These are phyloP conservation scores for Myripristis murdjan DNA, from an alignment of 2,797 vertebrate genomes.

Conservation along the genomic window DNA sequence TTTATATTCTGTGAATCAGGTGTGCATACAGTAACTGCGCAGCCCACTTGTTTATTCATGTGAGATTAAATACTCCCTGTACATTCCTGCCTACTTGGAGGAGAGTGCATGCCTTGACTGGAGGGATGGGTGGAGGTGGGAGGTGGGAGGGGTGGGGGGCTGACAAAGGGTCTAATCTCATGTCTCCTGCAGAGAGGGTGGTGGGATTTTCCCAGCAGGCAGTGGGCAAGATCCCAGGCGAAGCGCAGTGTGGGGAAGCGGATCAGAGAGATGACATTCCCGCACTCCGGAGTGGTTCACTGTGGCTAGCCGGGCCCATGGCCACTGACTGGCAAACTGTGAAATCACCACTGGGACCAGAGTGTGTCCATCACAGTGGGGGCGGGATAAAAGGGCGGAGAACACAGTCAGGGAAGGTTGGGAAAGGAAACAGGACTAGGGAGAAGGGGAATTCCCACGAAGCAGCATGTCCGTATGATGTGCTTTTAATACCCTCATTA, in stretches of 20 bases:
- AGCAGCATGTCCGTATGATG: constrained; percentile 51
- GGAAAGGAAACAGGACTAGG: constrained; percentile 2
- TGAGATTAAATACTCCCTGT: constrained; percentile 43
- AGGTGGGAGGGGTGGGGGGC: neutral
- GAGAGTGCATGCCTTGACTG: constrained; percentile 35
- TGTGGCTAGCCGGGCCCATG: constrained; percentile 52
- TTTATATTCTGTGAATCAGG: constrained; percentile 53
- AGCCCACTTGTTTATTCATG: constrained; percentile 49
- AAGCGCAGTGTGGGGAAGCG: constrained; percentile 54
- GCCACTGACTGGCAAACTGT: constrained; percentile 63
- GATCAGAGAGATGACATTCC: constrained; percentile 81
- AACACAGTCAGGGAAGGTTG: constrained; percentile 27
- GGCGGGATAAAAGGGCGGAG: constrained; percentile 49
- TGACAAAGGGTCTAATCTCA: constrained; percentile 66
- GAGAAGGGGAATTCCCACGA: constrained; percentile 38
- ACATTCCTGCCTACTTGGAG: constrained; percentile 37
- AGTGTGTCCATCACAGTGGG: constrained; percentile 60
- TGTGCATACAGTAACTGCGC: constrained; percentile 16
- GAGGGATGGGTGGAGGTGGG: constrained; percentile 28
- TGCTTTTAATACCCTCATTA: constrained; percentile 59
- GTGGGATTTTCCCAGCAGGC: constrained; percentile 78
- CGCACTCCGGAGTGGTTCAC: constrained; percentile 69
- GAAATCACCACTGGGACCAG: constrained; percentile 66
- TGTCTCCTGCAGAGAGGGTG: constrained; percentile 66
- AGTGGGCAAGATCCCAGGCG: constrained; percentile 70